These are phyloP conservation scores for Philopotamus ludificatus DNA, from an alignment of 1,140 invertebrate species.

Conservation along the genomic window DNA sequence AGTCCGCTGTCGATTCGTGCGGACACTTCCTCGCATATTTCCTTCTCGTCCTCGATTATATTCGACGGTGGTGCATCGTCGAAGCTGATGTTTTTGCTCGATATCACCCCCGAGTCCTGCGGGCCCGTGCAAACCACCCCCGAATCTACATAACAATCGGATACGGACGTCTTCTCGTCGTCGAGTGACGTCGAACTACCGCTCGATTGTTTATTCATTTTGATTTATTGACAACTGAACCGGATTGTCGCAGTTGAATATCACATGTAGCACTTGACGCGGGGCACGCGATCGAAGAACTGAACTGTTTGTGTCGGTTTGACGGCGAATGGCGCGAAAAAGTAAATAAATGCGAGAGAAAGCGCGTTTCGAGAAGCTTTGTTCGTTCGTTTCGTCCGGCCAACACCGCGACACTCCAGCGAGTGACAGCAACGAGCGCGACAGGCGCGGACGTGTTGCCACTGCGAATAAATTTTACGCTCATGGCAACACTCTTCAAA, in stretches of 20 bases:
- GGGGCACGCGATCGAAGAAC: not conserved
- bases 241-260: too few species aligned
- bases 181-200: too few species aligned
- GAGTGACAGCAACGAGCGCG: not conserved
- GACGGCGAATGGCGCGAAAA: not conserved
- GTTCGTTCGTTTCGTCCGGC: not conserved
- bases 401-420: not conserved
- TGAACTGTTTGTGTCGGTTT: not conserved
- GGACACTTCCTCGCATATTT: slow-evolving; percentile 15
- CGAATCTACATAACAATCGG: too few species aligned
- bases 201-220: too few species aligned
- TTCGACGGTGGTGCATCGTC: not conserved
- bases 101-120: not conserved
- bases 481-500: too few species aligned
- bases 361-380: not conserved
- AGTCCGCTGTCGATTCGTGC: slow-evolving; percentile 46
- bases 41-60: not conserved
- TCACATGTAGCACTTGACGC: too few species aligned
- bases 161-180: not conserved
- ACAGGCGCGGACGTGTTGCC: not conserved
- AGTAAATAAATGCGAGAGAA: not conserved
- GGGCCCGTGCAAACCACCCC: too few species aligned
- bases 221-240: too few species aligned
- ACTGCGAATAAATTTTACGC: too few species aligned
- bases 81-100: not conserved